These are phyloP conservation scores for Ptyas mucosa DNA, from an alignment of 2,113 vertebrate species.

Conservation along the genomic window DNA sequence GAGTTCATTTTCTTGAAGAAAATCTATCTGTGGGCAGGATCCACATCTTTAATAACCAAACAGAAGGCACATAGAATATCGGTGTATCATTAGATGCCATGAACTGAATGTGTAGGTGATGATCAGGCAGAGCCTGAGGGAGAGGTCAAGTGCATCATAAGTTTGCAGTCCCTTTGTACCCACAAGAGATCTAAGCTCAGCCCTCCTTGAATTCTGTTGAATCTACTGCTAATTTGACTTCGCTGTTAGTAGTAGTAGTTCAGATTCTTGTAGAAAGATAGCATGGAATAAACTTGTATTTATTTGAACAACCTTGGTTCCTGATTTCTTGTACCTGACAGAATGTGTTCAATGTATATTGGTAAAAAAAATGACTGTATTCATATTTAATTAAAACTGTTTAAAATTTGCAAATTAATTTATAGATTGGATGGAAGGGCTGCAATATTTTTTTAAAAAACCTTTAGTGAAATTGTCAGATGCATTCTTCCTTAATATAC, in stretches of 20 bases:
- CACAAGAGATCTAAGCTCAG: neutral
- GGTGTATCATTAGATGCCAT: neutral
- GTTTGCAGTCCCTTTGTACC: neutral
- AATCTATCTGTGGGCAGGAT: neutral
- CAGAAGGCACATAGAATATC: neutral
- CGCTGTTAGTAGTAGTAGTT: neutral
- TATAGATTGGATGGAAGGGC: neutral
- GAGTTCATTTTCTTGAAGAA: neutral
- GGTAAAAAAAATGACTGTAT: neutral
- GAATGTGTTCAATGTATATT: neutral
- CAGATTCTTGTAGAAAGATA: neutral
- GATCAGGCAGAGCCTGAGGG: neutral
- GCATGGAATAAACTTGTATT: neutral
- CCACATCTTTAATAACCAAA: neutral
- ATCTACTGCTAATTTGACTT: neutral
- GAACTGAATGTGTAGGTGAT: neutral
- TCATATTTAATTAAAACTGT: neutral
- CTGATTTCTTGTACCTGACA: neutral
- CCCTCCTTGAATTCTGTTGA: neutral
- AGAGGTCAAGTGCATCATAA: neutral
- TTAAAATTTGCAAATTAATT: neutral
- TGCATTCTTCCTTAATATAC: neutral
- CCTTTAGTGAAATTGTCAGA: neutral
- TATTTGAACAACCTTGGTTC: neutral
- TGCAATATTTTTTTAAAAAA: neutral